These are phyloP conservation scores for Platorchestia sp. DNA, from an alignment of 1,140 invertebrate genomes.

Conservation along the genomic window DNA sequence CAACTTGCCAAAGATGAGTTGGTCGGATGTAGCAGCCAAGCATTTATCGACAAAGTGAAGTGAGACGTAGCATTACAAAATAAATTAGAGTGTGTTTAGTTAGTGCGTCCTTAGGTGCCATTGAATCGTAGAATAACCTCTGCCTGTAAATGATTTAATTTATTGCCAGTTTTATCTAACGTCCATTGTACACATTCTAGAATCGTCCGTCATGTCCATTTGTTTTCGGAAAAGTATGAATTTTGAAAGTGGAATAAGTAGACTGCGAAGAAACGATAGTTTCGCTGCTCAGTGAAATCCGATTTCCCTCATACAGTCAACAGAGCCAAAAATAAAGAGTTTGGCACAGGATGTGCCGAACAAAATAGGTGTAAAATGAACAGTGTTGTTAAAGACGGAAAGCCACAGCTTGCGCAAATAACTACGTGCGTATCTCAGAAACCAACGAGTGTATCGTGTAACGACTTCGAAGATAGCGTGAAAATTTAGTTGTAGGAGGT, in stretches of 20 bases:
- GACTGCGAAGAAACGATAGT: not conserved
- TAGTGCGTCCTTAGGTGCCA: not conserved
- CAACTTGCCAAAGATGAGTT: not conserved
- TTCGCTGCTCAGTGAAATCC: not conserved
- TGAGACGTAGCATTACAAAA: not conserved
- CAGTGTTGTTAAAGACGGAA: too few species aligned
- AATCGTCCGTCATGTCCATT: not conserved
- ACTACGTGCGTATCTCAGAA: too few species aligned
- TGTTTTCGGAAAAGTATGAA: not conserved
- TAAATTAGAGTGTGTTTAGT: not conserved
- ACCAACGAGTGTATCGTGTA: too few species aligned
- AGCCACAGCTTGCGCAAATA: too few species aligned
- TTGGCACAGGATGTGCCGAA: too few species aligned
- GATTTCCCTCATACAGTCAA: too few species aligned
- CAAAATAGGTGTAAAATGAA: too few species aligned
- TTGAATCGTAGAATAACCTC: not conserved
- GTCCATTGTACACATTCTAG: not conserved
- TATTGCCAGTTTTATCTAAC: not conserved
- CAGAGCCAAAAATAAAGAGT: too few species aligned
- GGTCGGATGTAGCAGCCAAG: not conserved
- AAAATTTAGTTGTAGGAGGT: too few species aligned
- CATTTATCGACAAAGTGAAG: not conserved
- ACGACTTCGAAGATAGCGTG: too few species aligned
- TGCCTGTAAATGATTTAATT: not conserved
- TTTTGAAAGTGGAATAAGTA: not conserved